These are phyloP conservation scores for Plecotus auritus DNA, from an alignment of 2,113 vertebrate genomes.

Conservation along the genomic window DNA sequence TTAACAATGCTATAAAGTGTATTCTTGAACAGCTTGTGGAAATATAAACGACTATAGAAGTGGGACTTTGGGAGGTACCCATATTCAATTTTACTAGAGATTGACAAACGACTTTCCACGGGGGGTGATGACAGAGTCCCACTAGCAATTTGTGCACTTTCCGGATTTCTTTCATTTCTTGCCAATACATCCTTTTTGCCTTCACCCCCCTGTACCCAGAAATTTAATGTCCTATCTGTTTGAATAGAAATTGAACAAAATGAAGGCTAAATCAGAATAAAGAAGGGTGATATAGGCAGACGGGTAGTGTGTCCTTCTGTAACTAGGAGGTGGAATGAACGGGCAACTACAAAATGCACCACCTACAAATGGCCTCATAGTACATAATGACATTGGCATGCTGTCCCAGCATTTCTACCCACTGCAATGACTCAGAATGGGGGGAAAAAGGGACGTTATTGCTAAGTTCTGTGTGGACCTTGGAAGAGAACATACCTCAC, in stretches of 20 bases:
- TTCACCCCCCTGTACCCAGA: neutral
- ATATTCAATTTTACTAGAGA: neutral
- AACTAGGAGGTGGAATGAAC: neutral
- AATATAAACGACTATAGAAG: neutral
- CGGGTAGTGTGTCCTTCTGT: neutral
- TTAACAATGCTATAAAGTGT: neutral
- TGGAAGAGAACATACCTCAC: neutral
- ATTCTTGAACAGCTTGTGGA: neutral
- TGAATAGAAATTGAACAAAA: neutral
- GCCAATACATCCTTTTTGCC: neutral
- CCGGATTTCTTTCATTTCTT: neutral
- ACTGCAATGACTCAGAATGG: neutral
- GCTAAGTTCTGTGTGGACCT: neutral
- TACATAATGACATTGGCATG: neutral
- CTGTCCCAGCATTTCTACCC: neutral
- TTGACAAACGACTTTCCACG: neutral
- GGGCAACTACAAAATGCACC: neutral
- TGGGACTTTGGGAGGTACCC: neutral
- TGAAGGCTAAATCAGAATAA: constrained; percentile 8
- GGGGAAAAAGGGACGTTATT: neutral
- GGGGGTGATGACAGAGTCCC: neutral
- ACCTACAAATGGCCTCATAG: neutral
- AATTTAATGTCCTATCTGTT: neutral
- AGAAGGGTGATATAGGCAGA: neutral
- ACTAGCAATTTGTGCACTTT: neutral